Evolutionary conservation across 2,888 invertebrate species (phyloP).

Genomic region (Oasisia sp.): DNA sequence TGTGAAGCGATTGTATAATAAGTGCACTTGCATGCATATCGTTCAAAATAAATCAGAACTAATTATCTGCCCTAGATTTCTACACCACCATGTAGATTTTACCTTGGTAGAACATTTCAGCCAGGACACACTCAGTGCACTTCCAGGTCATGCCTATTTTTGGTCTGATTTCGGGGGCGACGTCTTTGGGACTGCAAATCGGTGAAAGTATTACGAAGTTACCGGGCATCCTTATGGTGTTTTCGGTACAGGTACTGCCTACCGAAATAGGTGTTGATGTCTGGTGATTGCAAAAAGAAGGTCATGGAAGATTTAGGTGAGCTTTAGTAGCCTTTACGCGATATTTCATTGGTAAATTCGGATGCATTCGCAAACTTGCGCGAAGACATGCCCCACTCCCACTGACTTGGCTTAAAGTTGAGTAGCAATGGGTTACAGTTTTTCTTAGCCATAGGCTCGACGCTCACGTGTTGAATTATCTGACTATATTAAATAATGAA

Average conservation of each 20-base stretch:
- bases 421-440: neutral
- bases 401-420: neutral
- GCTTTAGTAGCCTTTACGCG: neutral
- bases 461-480: neutral
- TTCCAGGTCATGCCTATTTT: constrained; percentile 13
- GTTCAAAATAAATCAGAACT: neutral
- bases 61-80: neutral
- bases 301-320: constrained; percentile 11
- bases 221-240: neutral
- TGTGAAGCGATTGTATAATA: neutral
- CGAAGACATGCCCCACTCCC: neutral
- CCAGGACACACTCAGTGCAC: neutral
- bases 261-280: constrained; percentile 3
- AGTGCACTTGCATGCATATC: neutral
- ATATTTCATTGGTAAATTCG: neutral
- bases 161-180: neutral
- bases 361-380: neutral
- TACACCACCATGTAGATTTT: neutral
- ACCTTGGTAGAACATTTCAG: constrained; percentile 3
- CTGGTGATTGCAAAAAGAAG: constrained; percentile 9
- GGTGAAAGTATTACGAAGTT: neutral
- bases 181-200: neutral
- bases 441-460: neutral
- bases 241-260: neutral
- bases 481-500: neutral